Conservation (phyloP, 2,888 invertebrate species). For the Conus canariensis region DNA sequence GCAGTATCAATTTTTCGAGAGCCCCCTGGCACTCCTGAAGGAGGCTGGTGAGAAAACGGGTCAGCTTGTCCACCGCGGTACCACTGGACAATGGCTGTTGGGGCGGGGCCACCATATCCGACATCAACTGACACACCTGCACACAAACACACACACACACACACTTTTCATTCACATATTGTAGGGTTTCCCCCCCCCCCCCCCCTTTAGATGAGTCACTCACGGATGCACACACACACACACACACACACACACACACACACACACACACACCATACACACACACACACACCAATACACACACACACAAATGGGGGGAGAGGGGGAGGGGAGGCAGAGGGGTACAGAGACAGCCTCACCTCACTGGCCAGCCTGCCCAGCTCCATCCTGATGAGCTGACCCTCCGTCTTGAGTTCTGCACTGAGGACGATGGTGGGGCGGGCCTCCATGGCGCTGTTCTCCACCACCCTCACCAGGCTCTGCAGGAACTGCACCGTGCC, state of each 20-base stretch:
- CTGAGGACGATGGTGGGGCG: neutral
- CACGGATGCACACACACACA: neutral
- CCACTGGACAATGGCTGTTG: neutral
- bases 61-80: neutral
- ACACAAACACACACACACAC: neutral
- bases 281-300: neutral
- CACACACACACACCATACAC: neutral
- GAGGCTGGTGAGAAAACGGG: neutral
- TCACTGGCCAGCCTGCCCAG: constrained; percentile 13
- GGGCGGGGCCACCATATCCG: neutral
- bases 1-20: neutral
- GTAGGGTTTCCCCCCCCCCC: too few relatives aligned
- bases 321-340: too few relatives aligned
- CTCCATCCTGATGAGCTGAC: constrained; percentile 5
- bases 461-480: neutral
- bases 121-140: constrained; percentile 13
- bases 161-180: neutral
- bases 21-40: neutral
- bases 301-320: too few relatives aligned
- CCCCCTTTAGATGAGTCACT: too few relatives aligned
- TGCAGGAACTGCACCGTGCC: neutral
- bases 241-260: neutral
- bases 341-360: neutral
- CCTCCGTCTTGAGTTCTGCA: neutral
- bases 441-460: neutral